A percentile compares a stretch with the other conserved stretches of the same genome.
Evolutionary conservation across 2,888 invertebrate genomes (phyloP).

Genomic region (Drosophila siamana): DNA sequence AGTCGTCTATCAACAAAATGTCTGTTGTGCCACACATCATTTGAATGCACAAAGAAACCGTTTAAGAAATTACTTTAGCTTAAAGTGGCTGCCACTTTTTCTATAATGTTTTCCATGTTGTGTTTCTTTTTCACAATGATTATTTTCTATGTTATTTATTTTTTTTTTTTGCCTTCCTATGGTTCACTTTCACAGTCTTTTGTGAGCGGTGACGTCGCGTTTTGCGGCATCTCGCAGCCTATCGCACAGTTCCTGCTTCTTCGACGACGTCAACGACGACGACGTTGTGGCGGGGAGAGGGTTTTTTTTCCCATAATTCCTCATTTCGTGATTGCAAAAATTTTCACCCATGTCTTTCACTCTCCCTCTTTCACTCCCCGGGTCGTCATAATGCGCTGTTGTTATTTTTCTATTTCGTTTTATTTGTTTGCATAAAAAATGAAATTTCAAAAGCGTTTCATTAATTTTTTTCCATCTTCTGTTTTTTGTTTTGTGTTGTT

Average conservation of each 20-base stretch:
- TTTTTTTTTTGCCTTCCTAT: too few relatives aligned
- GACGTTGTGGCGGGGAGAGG: background rate
- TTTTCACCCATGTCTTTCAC: constrained; percentile 55
- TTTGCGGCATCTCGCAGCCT: constrained; percentile 4
- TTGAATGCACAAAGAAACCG: constrained; percentile 12
- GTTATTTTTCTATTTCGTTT: constrained; percentile 40
- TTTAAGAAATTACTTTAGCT: constrained; percentile 21
- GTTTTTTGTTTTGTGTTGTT: constrained; percentile 21
- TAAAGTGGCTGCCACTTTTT: constrained; percentile 16
- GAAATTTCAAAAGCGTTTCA: constrained; percentile 69
- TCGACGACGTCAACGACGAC: constrained; percentile 19
- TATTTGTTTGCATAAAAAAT: constrained; percentile 65
- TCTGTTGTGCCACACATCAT: background rate
- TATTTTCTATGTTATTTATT: constrained; percentile 1
- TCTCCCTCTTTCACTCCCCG: background rate
- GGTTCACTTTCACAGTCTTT: constrained; percentile 42
- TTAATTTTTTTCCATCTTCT: constrained; percentile 56
- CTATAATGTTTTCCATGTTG: constrained; percentile 2
- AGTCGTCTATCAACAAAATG: background rate
- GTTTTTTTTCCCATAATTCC: constrained; percentile 59
- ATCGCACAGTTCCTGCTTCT: constrained; percentile 27
- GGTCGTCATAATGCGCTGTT: constrained; percentile 23
- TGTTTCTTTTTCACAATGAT: background rate
- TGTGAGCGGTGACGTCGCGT: constrained; percentile 10
- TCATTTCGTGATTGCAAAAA: constrained; percentile 57